Conservation (phyloP, 2,797 vertebrate species). For the Myioborus miniatus region DNA sequence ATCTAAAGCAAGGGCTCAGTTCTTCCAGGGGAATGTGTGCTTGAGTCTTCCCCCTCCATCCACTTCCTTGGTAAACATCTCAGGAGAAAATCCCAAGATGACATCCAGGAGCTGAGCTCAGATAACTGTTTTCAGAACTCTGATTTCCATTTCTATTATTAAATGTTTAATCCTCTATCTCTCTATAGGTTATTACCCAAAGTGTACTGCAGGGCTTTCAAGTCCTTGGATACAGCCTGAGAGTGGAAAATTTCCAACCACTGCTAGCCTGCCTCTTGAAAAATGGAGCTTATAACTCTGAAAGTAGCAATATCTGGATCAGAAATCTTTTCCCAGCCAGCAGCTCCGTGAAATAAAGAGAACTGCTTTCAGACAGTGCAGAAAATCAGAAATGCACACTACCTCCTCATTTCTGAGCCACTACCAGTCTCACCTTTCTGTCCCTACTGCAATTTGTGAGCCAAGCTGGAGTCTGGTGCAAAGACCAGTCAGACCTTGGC, state of each 20-base stretch:
- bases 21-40: not conserved
- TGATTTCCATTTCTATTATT: not conserved
- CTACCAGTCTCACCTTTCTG: not conserved
- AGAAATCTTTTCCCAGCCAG: not conserved
- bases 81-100: not conserved
- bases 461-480: not conserved
- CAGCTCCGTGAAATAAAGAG: not conserved
- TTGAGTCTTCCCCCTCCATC: not conserved
- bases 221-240: not conserved
- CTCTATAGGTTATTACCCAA: not conserved
- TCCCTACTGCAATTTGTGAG: not conserved
- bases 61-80: not conserved
- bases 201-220: not conserved
- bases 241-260: not conserved
- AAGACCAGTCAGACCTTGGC: not conserved
- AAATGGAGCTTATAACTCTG: not conserved
- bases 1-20: not conserved
- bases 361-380: not conserved
- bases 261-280: not conserved
- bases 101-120: not conserved
- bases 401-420: not conserved
- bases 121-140: not conserved
- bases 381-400: not conserved
- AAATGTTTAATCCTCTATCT: not conserved
- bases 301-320: not conserved